Evolutionary conservation across 2,797 vertebrate genomes (phyloP).

Genomic region (Perodicticus potto): DNA sequence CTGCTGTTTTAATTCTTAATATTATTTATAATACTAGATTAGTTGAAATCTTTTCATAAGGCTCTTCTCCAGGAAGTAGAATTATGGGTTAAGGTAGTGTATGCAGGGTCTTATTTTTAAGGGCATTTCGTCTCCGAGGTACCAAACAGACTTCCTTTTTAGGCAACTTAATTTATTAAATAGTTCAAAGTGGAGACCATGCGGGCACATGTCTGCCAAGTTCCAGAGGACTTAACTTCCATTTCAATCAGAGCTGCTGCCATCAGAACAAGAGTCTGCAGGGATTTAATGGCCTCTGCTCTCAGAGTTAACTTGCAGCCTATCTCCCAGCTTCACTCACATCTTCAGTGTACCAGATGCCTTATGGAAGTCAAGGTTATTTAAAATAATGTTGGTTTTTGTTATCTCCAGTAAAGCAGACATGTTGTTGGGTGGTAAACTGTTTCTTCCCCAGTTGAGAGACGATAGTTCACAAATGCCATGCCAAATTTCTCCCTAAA

Average conservation of each 20-base stretch:
- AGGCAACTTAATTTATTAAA: not conserved
- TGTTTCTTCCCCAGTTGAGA: not conserved
- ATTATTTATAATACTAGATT: not conserved
- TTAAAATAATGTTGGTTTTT: constrained; percentile 19
- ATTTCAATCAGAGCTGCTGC: not conserved
- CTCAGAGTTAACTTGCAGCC: not conserved
- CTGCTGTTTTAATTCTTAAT: not conserved
- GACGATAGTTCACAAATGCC: not conserved
- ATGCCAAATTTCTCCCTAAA: not conserved
- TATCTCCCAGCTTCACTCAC: not conserved
- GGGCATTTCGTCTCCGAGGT: not conserved
- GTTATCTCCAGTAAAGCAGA: not conserved
- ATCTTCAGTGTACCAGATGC: not conserved
- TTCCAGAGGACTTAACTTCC: not conserved
- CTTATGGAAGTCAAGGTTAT: not conserved
- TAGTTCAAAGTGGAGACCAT: not conserved
- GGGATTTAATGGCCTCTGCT: not conserved
- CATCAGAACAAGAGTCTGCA: not conserved
- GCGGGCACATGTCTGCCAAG: not conserved
- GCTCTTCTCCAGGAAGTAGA: not conserved
- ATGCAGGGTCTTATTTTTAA: not conserved
- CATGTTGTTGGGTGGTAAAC: not conserved
- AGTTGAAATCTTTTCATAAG: not conserved
- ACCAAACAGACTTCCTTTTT: not conserved
- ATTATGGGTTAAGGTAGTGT: not conserved